Evolutionary conservation across 2,797 vertebrate species (phyloP).

Genomic region (Oryzias sinensis): DNA sequence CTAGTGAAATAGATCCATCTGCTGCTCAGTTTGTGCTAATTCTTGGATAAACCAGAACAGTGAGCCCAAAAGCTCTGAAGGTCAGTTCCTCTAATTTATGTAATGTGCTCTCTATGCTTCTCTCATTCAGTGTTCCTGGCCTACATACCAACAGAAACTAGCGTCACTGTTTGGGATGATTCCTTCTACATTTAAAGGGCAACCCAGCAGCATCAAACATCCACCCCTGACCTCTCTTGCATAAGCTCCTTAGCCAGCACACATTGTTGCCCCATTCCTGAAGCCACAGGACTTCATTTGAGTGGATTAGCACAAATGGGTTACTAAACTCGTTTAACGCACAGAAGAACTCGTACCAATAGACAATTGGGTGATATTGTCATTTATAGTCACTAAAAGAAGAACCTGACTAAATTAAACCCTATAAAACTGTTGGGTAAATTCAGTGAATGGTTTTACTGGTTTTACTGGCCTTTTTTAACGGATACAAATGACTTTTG

Average conservation of each 20-base stretch:
- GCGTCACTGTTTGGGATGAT: conserved; percentile 10
- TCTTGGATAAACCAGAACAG: too few relatives aligned
- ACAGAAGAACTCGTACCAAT: background rate
- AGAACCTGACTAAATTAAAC: too few relatives aligned
- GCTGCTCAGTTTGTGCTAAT: too few relatives aligned
- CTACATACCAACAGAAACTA: conserved; percentile 31
- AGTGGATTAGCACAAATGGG: conserved; percentile 19
- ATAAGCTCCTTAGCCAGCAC: conserved; percentile 37
- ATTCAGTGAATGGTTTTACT: too few relatives aligned
- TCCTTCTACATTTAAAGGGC: conserved; percentile 20
- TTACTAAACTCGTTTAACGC: background rate
- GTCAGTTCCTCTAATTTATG: conserved; percentile 27
- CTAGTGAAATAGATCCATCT: too few relatives aligned
- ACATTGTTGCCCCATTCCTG: conserved; percentile 19
- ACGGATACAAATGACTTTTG: too few relatives aligned
- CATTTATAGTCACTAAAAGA: too few relatives aligned
- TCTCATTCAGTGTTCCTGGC: conserved; percentile 35
- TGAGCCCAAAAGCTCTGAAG: background rate
- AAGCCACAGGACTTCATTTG: conserved; percentile 28
- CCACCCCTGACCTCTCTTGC: conserved; percentile 28
- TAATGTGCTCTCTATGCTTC: conserved; percentile 18
- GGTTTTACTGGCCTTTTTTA: too few relatives aligned
- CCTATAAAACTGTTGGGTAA: too few relatives aligned
- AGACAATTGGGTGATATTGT: background rate
- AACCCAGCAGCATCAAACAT: conserved; percentile 33